A percentile compares a stretch with the other conserved stretches of the same genome.
Evolutionary conservation across 2,888 invertebrate genomes (phyloP).

Genomic region (Drosophila putrida): DNA sequence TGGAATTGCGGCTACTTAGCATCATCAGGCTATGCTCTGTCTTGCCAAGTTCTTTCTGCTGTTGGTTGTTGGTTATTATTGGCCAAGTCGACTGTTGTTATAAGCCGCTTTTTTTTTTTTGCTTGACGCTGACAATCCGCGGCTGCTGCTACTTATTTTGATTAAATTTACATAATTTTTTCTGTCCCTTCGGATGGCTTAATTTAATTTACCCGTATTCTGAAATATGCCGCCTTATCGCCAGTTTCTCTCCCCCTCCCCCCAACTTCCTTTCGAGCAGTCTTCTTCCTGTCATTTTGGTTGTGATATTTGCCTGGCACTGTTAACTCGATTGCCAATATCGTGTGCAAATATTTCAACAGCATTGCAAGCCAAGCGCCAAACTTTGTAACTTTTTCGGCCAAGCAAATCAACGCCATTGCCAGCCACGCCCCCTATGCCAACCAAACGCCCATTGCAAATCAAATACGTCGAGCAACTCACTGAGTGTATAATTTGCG

Average conservation of each 20-base stretch:
- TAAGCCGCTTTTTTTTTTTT: constrained; percentile 75
- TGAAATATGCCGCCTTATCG: constrained; percentile 50
- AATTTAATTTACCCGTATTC: constrained; percentile 60
- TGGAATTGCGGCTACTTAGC: constrained; percentile 76
- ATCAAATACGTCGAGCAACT: constrained; percentile 41
- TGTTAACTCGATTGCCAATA: constrained; percentile 77
- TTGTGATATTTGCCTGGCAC: constrained; percentile 62
- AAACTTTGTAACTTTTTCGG: constrained; percentile 64
- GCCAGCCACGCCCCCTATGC: constrained; percentile 30
- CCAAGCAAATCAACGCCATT: constrained; percentile 57
- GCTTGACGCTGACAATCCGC: constrained; percentile 71
- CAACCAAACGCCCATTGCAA: constrained; percentile 25
- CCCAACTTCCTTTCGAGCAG: background rate
- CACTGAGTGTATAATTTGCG: constrained; percentile 70
- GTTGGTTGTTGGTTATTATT: constrained; percentile 37
- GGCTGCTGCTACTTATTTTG: constrained; percentile 75
- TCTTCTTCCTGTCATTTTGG: constrained; percentile 19
- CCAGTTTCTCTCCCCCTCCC: constrained; percentile 14
- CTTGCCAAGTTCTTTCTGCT: constrained; percentile 28
- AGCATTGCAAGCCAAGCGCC: constrained; percentile 58
- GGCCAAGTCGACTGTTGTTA: constrained; percentile 64
- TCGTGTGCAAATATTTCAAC: constrained; percentile 75
- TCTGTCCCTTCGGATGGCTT: constrained; percentile 29
- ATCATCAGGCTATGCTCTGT: constrained; percentile 42
- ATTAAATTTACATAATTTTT: constrained; percentile 78